phyloP scores from a whole-genome alignment of 1,140 invertebrate species.

The Zophobas atratus region DNA sequence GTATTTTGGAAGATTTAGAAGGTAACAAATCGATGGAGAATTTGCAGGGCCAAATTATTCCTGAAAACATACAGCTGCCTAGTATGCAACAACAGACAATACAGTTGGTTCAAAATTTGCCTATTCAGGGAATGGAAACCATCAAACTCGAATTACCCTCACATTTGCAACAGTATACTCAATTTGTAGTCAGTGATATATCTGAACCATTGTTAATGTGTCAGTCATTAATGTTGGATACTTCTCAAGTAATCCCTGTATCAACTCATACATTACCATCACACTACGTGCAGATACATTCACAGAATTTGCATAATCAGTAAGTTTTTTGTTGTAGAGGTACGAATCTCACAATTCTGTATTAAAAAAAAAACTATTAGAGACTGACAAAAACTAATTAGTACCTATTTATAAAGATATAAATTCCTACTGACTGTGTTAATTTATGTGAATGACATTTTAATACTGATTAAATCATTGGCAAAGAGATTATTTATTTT shows the following conservation, averaged over 20 bases:
- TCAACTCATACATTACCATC: constrained; percentile 52
- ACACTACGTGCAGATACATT: constrained; percentile 60
- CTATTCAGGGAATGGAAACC: constrained; percentile 54
- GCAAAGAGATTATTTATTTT: no score
- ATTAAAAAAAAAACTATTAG: constrained; percentile 19
- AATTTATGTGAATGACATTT: not conserved
- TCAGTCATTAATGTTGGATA: constrained; percentile 61
- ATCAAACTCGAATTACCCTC: constrained; percentile 57
- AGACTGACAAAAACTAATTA: constrained; percentile 12
- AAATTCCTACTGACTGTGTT: not conserved
- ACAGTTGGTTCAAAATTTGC: constrained; percentile 57
- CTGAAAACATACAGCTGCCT: constrained; percentile 30
- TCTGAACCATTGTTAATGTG: constrained; percentile 60
- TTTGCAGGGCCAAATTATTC: not conserved
- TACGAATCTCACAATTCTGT: not conserved
- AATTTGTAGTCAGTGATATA: constrained; percentile 58
- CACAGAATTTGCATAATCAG: constrained; percentile 51
- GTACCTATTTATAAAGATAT: not conserved
- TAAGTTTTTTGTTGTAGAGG: constrained; percentile 13
- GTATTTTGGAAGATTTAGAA: constrained; percentile 4
- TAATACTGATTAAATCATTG: no score
- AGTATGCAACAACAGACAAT: constrained; percentile 47
- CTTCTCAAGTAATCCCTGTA: constrained; percentile 58
- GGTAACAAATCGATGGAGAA: constrained; percentile 13
- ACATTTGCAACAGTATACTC: constrained; percentile 56